These are phyloP conservation scores for Drosophila funebris DNA, from an alignment of 1,140 invertebrate species.

Conservation along the genomic window DNA sequence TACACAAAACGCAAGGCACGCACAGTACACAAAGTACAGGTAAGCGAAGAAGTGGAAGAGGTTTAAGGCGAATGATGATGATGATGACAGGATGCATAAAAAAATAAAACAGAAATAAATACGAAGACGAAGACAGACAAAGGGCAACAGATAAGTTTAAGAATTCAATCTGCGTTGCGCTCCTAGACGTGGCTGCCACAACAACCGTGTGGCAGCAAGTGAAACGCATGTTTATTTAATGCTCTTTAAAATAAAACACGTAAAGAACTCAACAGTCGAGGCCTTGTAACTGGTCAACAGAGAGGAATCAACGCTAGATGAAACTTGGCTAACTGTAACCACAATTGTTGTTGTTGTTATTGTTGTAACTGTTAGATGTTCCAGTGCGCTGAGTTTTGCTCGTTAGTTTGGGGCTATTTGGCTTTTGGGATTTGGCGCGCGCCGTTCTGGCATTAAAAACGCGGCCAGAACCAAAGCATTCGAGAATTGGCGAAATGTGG, in stretches of 20 bases:
- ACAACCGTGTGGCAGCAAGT: neutral
- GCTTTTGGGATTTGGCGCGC: slow-evolving; percentile 70
- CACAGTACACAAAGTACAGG: slow-evolving; percentile 67
- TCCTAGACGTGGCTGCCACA: slow-evolving; percentile 5
- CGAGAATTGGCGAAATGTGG: slow-evolving; percentile 56
- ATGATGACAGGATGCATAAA: slow-evolving; percentile 63
- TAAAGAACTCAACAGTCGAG: neutral
- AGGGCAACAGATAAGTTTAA: slow-evolving; percentile 38
- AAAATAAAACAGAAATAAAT: slow-evolving; percentile 8
- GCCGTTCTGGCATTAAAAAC: slow-evolving; percentile 51
- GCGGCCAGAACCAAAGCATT: slow-evolving; percentile 55
- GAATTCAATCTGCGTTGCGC: slow-evolving; percentile 58
- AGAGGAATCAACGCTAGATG: slow-evolving; percentile 31
- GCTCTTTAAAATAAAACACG: slow-evolving; percentile 23
- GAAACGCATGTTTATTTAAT: slow-evolving; percentile 36
- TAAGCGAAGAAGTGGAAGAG: slow-evolving; percentile 56
- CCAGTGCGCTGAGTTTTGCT: slow-evolving; percentile 72
- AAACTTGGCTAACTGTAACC: slow-evolving; percentile 63
- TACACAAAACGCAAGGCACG: slow-evolving; percentile 24
- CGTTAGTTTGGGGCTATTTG: slow-evolving; percentile 71
- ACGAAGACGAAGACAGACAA: slow-evolving; percentile 21
- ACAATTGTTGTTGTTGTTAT: slow-evolving; percentile 31
- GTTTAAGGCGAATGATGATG: slow-evolving; percentile 43
- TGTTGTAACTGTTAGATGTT: slow-evolving; percentile 37
- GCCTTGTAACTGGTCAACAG: slow-evolving; percentile 24